phyloP scores from a whole-genome alignment of 1,140 invertebrate genomes.

The Formica selysi region DNA sequence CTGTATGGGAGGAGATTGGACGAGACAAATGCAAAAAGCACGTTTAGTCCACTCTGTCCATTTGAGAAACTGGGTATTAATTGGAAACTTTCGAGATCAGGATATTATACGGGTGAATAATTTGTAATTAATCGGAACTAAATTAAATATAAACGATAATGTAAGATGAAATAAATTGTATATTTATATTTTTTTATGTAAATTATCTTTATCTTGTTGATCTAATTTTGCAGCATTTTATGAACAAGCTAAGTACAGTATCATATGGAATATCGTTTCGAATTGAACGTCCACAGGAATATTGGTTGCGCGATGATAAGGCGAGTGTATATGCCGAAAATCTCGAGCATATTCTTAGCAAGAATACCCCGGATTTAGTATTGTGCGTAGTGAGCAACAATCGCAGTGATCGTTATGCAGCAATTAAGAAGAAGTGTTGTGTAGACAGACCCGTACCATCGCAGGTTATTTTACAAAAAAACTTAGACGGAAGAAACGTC shows the following conservation, averaged over 20 bases:
- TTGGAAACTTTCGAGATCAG: constrained; percentile 3
- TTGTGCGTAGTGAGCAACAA: constrained; percentile 90
- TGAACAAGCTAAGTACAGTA: constrained; percentile 77
- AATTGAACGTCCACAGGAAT: accelerated
- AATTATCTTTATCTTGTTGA: constrained; percentile 4
- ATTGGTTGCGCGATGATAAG: constrained; percentile 72
- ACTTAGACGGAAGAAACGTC: constrained; percentile 86
- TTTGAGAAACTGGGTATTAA: constrained; percentile 73
- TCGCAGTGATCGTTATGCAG: constrained; percentile 91
- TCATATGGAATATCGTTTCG: constrained; percentile 85
- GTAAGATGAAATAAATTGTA: not conserved
- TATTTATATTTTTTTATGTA: not conserved
- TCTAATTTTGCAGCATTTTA: constrained; percentile 67
- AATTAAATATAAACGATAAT: not conserved
- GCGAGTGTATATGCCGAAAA: constrained; percentile 79
- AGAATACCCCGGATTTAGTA: constrained; percentile 88
- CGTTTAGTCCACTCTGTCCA: constrained; percentile 77
- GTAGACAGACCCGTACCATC: constrained; percentile 91
- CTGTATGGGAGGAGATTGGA: constrained; percentile 87
- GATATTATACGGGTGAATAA: constrained; percentile 59
- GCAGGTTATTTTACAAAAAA: constrained; percentile 91
- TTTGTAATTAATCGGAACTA: not conserved
- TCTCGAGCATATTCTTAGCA: constrained; percentile 88
- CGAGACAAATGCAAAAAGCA: constrained; percentile 86
- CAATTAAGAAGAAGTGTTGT: constrained; percentile 94